Evolutionary conservation across 2,113 vertebrate genomes (phyloP).

Genomic region (Macquaria ambigua): DNA sequence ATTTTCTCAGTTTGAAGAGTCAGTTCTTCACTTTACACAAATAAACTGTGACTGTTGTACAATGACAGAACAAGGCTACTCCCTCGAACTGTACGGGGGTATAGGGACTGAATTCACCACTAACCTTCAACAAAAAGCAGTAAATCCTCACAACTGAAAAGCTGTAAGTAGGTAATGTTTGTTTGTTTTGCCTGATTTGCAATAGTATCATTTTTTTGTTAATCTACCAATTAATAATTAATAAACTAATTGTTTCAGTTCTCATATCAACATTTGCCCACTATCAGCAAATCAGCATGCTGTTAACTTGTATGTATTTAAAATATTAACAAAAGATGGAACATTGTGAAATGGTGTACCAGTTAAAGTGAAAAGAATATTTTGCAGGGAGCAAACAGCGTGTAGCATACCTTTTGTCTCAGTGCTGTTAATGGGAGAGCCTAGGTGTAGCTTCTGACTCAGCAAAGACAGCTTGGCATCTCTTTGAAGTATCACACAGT

Average conservation of each 20-base stretch:
- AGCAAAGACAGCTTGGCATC: slow-evolving; percentile 38
- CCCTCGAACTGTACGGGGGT: neutral
- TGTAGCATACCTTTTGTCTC: slow-evolving; percentile 11
- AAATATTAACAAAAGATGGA: neutral
- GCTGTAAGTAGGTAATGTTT: neutral
- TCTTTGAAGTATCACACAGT: slow-evolving; percentile 69
- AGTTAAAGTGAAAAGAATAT: neutral
- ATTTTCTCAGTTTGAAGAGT: neutral
- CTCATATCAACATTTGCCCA: no score
- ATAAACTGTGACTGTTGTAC: neutral
- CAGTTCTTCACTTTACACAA: neutral
- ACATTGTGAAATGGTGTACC: neutral
- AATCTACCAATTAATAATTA: no score
- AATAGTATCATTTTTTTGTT: no score
- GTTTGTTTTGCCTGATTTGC: neutral
- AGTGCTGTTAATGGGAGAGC: slow-evolving; percentile 19
- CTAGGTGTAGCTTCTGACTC: slow-evolving; percentile 51
- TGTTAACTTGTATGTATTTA: no score
- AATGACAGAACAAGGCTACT: neutral
- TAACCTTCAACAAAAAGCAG: neutral
- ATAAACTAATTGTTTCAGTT: no score
- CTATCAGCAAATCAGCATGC: no score
- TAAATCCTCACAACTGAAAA: neutral
- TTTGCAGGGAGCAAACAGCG: neutral
- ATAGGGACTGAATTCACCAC: neutral